phyloP scores from a whole-genome alignment of 2,888 invertebrate species.

The Beris chalybata region DNA sequence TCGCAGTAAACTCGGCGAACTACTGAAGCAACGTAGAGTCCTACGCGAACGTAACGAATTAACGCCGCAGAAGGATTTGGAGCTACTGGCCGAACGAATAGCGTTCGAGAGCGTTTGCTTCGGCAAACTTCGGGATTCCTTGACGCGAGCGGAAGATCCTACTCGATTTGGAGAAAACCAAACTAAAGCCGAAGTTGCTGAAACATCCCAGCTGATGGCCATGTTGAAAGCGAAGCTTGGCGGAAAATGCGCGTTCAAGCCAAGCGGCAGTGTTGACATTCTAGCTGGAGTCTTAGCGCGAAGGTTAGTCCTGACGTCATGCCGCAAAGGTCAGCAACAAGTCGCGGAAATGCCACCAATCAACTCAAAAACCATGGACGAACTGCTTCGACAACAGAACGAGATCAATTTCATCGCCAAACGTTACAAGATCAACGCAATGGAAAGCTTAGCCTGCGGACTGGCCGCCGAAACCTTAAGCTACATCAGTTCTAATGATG shows the following conservation, averaged over 20 bases:
- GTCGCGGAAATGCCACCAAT: conserved; percentile 60
- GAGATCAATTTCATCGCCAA: conserved; percentile 65
- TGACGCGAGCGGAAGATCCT: conserved; percentile 62
- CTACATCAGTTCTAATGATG: conserved; percentile 58
- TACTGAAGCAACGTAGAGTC: conserved; percentile 68
- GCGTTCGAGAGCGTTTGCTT: conserved; percentile 78
- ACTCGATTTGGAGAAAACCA: conserved; percentile 63
- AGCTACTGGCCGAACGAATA: conserved; percentile 75
- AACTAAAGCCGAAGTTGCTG: conserved; percentile 69
- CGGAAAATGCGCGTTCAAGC: conserved; percentile 58
- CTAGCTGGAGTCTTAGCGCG: conserved; percentile 76
- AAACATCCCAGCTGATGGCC: conserved; percentile 76
- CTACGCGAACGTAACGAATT: conserved; percentile 69
- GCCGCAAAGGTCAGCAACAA: conserved; percentile 50
- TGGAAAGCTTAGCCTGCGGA: conserved; percentile 70
- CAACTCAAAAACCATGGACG: conserved; percentile 53
- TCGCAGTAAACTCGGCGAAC: conserved; percentile 68
- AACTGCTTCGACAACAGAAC: conserved; percentile 61
- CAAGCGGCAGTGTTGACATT: conserved; percentile 64
- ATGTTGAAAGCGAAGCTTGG: conserved; percentile 69
- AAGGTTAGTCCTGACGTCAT: conserved; percentile 61
- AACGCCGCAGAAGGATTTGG: conserved; percentile 67
- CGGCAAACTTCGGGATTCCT: conserved; percentile 68
- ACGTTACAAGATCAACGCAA: conserved; percentile 68
- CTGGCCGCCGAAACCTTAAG: conserved; percentile 72